Evolutionary conservation across 2,888 invertebrate species (phyloP).

Genomic region (Drosophila niveifrons): DNA sequence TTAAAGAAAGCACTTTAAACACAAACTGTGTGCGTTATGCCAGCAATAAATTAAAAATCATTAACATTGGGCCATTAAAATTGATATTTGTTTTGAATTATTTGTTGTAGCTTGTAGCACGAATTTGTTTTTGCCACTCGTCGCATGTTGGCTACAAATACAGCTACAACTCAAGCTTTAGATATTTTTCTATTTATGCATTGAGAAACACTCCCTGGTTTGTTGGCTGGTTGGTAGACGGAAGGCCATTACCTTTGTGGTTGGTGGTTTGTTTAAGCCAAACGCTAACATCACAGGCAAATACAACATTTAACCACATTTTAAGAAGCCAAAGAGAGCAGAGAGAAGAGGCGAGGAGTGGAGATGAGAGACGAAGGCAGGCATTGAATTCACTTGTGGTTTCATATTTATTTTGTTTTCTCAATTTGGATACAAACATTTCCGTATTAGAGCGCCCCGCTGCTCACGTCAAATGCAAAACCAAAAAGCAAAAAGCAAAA

Average conservation of each 20-base stretch:
- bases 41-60: background rate
- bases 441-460: slow-evolving; percentile 51
- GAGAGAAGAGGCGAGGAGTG: too few relatives aligned
- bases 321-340: slow-evolving; percentile 13
- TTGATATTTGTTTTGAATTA: background rate
- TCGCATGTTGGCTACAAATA: background rate
- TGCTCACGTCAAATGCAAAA: slow-evolving; percentile 34
- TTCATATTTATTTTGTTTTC: slow-evolving; percentile 17
- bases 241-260: slow-evolving; percentile 37
- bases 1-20: background rate
- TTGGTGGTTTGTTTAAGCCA: slow-evolving; percentile 28
- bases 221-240: background rate
- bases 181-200: background rate
- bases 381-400: slow-evolving; percentile 30
- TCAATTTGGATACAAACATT: slow-evolving; percentile 41
- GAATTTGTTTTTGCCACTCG: too few relatives aligned
- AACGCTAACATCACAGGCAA: slow-evolving; percentile 41
- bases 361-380: background rate
- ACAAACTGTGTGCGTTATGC: too few relatives aligned
- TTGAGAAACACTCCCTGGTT: background rate
- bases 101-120: background rate
- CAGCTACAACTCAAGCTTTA: background rate
- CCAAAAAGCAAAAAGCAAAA: slow-evolving; percentile 1
- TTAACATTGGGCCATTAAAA: background rate
- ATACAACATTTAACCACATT: slow-evolving; percentile 48